phyloP scores from a whole-genome alignment of 23 tunicate species.

The Trididemnum clinides region DNA sequence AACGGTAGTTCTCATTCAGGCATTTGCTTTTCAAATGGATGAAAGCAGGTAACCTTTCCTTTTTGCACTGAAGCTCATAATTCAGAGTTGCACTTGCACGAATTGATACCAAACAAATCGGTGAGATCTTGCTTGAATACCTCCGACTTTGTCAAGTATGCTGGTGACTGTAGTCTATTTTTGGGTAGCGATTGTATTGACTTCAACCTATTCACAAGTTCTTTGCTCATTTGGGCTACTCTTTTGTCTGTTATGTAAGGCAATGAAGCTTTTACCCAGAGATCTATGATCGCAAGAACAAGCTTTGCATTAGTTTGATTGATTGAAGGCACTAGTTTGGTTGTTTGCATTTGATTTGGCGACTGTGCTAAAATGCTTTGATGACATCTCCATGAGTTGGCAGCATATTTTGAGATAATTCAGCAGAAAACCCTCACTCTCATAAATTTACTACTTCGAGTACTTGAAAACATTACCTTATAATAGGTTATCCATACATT shows the following conservation, averaged over 20 bases:
- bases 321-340: neutral
- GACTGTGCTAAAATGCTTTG: neutral
- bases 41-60: neutral
- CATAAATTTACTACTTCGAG: neutral
- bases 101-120: neutral
- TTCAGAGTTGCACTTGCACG: neutral
- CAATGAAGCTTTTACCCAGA: conserved; percentile 15
- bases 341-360: neutral
- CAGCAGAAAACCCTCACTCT: neutral
- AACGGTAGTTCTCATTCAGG: neutral
- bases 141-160: neutral
- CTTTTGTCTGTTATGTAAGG: conserved; percentile 3
- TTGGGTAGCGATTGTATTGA: conserved; percentile 1
- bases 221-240: conserved; percentile 5
- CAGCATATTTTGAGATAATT: conserved; percentile 2
- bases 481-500: neutral
- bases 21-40: neutral
- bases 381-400: conserved; percentile 12
- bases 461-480: neutral
- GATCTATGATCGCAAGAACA: neutral
- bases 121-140: neutral
- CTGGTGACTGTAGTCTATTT: conserved; percentile 9
- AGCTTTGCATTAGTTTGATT: neutral
- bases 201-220: neutral
- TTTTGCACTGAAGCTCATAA: neutral